phyloP scores from a whole-genome alignment of 2,113 vertebrate species.

The Bubo scandiacus region DNA sequence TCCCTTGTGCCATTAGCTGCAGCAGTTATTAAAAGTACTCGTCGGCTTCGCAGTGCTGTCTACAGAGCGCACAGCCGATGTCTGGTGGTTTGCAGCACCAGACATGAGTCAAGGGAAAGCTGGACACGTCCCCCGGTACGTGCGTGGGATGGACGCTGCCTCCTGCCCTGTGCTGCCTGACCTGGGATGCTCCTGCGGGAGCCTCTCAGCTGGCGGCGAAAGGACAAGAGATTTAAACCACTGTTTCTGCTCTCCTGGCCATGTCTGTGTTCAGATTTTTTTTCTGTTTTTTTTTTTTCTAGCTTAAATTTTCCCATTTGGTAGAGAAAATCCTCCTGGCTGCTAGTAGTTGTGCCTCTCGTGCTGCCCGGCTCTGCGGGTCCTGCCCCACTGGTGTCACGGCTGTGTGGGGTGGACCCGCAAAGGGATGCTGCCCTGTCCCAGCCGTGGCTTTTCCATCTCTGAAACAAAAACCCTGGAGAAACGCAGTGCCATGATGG shows the following conservation, averaged over 20 bases:
- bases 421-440: not conserved
- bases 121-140: not conserved
- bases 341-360: fast-evolving
- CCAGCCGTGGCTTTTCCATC: not conserved
- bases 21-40: not conserved
- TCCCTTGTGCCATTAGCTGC: not conserved
- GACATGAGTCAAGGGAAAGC: constrained; percentile 27
- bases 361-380: not conserved
- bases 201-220: fast-evolving
- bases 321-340: not conserved
- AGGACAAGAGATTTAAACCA: not conserved
- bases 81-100: not conserved
- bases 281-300: too few relatives aligned
- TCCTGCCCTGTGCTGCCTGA: not conserved
- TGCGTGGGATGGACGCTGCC: not conserved
- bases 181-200: not conserved
- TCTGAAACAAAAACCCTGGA: not conserved
- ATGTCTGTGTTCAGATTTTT: not conserved
- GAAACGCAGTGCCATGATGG: fast-evolving
- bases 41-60: not conserved
- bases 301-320: not conserved
- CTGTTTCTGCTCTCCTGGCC: not conserved
- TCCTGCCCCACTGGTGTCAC: not conserved
- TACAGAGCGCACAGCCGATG: not conserved
- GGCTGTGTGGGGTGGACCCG: not conserved